These are phyloP conservation scores for Gorilla gorilla DNA, from an alignment of 2,113 vertebrate genomes.

Conservation along the genomic window DNA sequence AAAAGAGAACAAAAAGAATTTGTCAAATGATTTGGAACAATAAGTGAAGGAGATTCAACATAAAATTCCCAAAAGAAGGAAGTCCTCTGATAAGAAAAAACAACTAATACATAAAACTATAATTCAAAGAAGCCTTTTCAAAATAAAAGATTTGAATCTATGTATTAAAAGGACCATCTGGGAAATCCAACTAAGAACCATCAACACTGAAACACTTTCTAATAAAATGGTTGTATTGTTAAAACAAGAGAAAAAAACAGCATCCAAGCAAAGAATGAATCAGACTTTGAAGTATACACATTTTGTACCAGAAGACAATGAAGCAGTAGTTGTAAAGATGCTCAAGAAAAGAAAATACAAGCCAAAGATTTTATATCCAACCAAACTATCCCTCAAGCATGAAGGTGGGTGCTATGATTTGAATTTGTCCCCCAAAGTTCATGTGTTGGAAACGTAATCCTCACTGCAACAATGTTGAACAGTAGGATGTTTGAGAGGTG, in stretches of 20 bases:
- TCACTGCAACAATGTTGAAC: background rate
- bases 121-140: background rate
- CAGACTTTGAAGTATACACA: background rate
- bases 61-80: background rate
- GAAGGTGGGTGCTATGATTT: background rate
- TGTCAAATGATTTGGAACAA: conserved; percentile 2
- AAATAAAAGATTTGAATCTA: background rate
- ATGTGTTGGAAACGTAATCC: background rate
- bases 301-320: background rate
- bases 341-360: background rate
- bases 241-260: background rate
- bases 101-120: background rate
- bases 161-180: background rate
- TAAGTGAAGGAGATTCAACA: background rate
- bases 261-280: background rate
- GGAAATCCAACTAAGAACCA: background rate
- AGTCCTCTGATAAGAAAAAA: background rate
- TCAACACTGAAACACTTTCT: background rate
- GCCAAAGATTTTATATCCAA: conserved; percentile 5
- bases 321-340: background rate
- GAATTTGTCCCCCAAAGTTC: background rate
- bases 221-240: background rate
- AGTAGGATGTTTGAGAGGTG: background rate
- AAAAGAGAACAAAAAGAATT: background rate
- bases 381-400: background rate